Base-by-base conservation (phyloP, 2,888 invertebrate genomes). In the Drosophila mulleri region DNA sequence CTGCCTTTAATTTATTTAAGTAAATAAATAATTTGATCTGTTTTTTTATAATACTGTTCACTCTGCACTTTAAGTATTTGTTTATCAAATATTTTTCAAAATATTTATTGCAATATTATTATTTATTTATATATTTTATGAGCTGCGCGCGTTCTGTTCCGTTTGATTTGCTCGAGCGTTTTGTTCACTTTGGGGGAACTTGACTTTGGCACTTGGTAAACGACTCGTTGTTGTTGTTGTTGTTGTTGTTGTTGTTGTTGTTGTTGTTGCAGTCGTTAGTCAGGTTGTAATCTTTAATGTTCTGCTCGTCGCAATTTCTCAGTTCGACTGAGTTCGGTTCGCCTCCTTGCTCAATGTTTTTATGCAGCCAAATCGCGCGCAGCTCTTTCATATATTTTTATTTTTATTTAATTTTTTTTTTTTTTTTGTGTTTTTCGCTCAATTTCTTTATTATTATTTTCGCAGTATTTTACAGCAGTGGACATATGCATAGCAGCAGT, bases 341-440 rank as follows among this genome's bases (percentile, higher is more conserved):
- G 83, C 80, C 90, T 86, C 85, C 82, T 87, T 85, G 83, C 90
- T 82, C 82, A 86, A 90, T 88, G 90, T 84, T 90, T 91, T 91
- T 90, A 91, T 91, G 91, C 81, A 75, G 72, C 67, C 80, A 72
- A 74, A 78, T 70, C 61, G 72, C 75, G 75, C 68, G 69, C 80
- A 77, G 82, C 70, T 70, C 56, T 60, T 68, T 52, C 41, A 57
- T 68, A 35, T 50, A 50, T 50, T 29, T 50, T 18, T 50, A 50
- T 50, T 50, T 50, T 8, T 4, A n/a, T n/a, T n/a, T n/a, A n/a
- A n/a, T 50, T 18, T 32, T 50, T 7, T 3, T 50, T 32, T 50
- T 50, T 44, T 6, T 44, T 23, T 1, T 23, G 20, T 37, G 37
- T 50, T 50, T 75, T 76, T 26, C 70, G 45, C 67, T 87, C 80